Evolutionary conservation across 1,140 invertebrate species (phyloP).

Genomic region (Diprion similis): DNA sequence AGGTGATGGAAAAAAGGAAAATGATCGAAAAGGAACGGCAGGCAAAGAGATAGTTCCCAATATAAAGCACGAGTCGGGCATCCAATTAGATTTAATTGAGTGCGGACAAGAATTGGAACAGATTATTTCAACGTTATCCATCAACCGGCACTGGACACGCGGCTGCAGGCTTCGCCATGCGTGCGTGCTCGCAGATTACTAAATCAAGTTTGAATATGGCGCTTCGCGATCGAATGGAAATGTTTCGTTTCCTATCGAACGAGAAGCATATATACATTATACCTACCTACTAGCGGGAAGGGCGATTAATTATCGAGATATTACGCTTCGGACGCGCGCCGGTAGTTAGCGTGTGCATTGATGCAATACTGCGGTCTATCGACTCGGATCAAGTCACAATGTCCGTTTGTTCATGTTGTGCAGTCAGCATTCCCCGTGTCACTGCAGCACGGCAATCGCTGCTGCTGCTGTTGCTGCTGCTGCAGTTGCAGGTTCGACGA

Average conservation of each 20-base stretch:
- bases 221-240: neutral
- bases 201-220: constrained; percentile 8
- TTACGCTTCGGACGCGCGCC: constrained; percentile 40
- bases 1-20: too few species aligned
- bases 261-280: neutral
- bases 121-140: constrained; percentile 3
- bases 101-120: constrained; percentile 7
- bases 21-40: too few species aligned
- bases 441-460: too few species aligned
- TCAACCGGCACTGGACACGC: neutral
- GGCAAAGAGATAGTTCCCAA: neutral
- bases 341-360: constrained; percentile 25
- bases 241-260: constrained; percentile 1
- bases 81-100: constrained; percentile 1
- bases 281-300: constrained; percentile 17
- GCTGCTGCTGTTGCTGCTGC: too few species aligned
- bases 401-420: neutral
- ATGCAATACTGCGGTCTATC: constrained; percentile 2
- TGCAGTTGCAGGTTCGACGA: too few species aligned
- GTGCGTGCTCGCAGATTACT: neutral
- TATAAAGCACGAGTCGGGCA: neutral
- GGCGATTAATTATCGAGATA: constrained; percentile 51
- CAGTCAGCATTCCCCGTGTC: too few species aligned
- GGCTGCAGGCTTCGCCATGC: too few species aligned
- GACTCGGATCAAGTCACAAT: neutral